These are phyloP conservation scores for Apodemus sylvaticus DNA, from an alignment of 2,113 vertebrate genomes.

Conservation along the genomic window DNA sequence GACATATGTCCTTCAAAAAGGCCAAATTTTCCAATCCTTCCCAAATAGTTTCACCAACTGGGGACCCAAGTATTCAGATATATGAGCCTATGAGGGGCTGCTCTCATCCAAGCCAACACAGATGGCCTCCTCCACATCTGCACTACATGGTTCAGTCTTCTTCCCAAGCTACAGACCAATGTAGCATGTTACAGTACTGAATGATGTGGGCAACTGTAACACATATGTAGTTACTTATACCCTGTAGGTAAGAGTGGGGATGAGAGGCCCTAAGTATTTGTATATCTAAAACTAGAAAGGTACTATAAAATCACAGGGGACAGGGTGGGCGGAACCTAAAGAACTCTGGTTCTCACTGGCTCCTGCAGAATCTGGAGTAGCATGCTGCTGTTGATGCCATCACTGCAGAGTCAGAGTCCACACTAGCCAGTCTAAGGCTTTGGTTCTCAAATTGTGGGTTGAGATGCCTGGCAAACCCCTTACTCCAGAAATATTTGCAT, in stretches of 20 bases:
- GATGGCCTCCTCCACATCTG: not conserved
- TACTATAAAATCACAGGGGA: not conserved
- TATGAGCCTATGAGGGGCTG: not conserved
- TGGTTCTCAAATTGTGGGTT: not conserved
- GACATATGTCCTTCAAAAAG: not conserved
- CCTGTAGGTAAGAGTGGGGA: not conserved
- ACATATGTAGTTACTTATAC: not conserved
- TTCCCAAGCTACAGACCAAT: not conserved
- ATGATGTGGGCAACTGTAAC: not conserved
- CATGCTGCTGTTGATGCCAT: not conserved
- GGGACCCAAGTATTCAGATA: not conserved
- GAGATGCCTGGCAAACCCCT: not conserved
- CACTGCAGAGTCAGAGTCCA: not conserved
- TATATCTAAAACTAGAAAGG: not conserved
- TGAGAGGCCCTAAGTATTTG: not conserved
- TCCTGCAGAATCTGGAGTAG: not conserved
- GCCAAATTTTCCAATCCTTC: not conserved
- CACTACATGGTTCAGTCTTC: not conserved
- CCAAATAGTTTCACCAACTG: not conserved
- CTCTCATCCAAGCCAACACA: not conserved
- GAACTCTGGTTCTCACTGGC: not conserved
- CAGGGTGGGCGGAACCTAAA: not conserved
- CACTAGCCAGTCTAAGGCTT: not conserved
- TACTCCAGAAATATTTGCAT: not conserved
- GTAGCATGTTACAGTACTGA: not conserved